phyloP scores from a whole-genome alignment of 2,113 vertebrate genomes.

The Vimba vimba region DNA sequence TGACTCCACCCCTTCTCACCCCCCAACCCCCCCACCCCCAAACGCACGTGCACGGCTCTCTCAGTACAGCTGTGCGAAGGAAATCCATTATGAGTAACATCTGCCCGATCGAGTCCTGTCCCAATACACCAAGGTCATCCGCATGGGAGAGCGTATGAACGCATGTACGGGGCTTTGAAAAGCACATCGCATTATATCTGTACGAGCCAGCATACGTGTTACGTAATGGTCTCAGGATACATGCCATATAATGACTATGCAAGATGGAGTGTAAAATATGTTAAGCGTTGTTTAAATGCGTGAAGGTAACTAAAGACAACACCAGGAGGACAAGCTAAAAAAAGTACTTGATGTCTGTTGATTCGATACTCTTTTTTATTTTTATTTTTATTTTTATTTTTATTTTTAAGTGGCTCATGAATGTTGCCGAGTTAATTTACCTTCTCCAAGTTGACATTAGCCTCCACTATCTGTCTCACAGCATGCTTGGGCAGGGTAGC shows the following conservation, averaged over 20 bases:
- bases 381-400: no score
- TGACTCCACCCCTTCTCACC: background rate
- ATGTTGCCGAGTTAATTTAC: conserved; percentile 65
- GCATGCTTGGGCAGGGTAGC: conserved; percentile 80
- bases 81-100: background rate
- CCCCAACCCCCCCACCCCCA: background rate
- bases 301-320: background rate
- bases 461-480: conserved; percentile 82
- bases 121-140: background rate
- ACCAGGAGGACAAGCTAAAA: background rate
- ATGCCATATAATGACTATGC: background rate
- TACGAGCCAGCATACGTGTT: background rate
- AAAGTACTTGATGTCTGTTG: background rate
- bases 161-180: background rate
- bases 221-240: background rate
- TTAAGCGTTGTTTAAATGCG: background rate
- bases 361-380: background rate
- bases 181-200: background rate
- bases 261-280: background rate
- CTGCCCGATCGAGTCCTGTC: background rate
- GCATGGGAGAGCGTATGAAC: background rate
- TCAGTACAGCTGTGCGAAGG: background rate
- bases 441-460: conserved; percentile 86
- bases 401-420: background rate
- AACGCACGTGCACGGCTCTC: conserved; percentile 25